Evolutionary conservation across 2,888 invertebrate species (phyloP).

Genomic region (Lasioglossum vierecki): DNA sequence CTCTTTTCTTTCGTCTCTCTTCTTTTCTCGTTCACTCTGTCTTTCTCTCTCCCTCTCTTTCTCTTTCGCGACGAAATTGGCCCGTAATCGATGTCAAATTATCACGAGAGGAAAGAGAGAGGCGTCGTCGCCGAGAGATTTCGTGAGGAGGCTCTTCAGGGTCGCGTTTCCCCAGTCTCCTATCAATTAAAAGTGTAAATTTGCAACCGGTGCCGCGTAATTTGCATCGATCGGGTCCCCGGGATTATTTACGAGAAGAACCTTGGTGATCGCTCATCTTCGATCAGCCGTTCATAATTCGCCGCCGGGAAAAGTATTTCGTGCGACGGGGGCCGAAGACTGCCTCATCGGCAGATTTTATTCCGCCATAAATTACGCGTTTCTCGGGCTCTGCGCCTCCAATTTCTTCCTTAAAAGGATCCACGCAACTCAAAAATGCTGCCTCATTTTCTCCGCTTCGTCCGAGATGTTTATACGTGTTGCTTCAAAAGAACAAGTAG

Average conservation of each 20-base stretch:
- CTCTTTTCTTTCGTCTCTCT: background rate
- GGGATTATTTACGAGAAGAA: conserved; percentile 42
- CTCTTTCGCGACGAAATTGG: background rate
- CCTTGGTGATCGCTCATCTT: conserved; percentile 58
- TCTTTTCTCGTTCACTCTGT: background rate
- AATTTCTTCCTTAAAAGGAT: conserved; percentile 6
- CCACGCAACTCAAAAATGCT: background rate
- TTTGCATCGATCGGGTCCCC: conserved; percentile 42
- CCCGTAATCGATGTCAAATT: conserved; percentile 18
- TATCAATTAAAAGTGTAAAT: conserved; percentile 66
- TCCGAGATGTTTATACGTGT: too few species aligned
- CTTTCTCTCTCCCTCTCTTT: too few species aligned
- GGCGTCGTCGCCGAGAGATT: background rate
- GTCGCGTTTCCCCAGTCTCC: conserved; percentile 29
- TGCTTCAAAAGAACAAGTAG: too few species aligned
- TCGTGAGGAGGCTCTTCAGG: conserved; percentile 18
- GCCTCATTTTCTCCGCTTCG: too few species aligned
- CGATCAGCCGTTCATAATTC: conserved; percentile 40
- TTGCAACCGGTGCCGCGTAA: conserved; percentile 55
- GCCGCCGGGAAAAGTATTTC: conserved; percentile 32
- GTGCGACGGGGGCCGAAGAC: background rate
- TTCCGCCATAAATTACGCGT: conserved; percentile 14
- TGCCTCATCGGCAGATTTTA: conserved; percentile 15
- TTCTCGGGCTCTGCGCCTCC: background rate
- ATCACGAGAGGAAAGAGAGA: background rate